phyloP scores from a whole-genome alignment of 1,140 invertebrate species.

The Saccostrea echinata region DNA sequence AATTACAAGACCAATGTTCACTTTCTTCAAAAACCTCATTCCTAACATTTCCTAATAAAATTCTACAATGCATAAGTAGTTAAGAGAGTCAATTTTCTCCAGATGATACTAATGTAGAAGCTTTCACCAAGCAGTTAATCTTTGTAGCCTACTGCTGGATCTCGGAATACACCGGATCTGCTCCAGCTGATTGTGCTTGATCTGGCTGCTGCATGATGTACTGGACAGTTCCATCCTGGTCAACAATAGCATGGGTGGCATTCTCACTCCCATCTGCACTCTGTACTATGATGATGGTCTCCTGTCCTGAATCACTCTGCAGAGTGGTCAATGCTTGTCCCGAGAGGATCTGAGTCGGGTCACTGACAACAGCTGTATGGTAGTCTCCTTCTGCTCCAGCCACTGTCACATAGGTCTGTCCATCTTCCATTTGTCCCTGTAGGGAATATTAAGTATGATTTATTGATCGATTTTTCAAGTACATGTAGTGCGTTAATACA shows the following conservation, averaged over 20 bases:
- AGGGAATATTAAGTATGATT: not conserved
- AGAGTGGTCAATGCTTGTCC: slow-evolving; percentile 75
- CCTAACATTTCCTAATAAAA: not conserved
- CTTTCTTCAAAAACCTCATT: not conserved
- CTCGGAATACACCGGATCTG: slow-evolving; percentile 53
- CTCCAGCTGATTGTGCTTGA: slow-evolving; percentile 45
- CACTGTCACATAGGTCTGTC: slow-evolving; percentile 59
- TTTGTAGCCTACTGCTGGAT: slow-evolving; percentile 49
- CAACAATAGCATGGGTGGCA: slow-evolving; percentile 74
- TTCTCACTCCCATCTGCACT: slow-evolving; percentile 71
- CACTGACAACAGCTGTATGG: slow-evolving; percentile 69
- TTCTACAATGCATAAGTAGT: no score
- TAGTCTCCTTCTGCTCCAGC: slow-evolving; percentile 73
- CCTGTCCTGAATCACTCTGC: slow-evolving; percentile 74
- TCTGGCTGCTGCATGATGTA: slow-evolving; percentile 71
- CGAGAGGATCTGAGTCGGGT: slow-evolving; percentile 66
- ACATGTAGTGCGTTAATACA: no score
- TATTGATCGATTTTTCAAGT: no score
- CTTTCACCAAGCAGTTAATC: not conserved
- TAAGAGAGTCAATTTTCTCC: no score
- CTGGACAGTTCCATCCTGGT: slow-evolving; percentile 73
- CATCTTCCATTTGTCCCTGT: slow-evolving; percentile 51
- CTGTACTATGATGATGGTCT: slow-evolving; percentile 78
- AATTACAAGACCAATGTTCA: not conserved
- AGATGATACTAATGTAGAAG: no score